Evolutionary conservation across 1,140 invertebrate species (phyloP).

Genomic region (Orussus abietinus): DNA sequence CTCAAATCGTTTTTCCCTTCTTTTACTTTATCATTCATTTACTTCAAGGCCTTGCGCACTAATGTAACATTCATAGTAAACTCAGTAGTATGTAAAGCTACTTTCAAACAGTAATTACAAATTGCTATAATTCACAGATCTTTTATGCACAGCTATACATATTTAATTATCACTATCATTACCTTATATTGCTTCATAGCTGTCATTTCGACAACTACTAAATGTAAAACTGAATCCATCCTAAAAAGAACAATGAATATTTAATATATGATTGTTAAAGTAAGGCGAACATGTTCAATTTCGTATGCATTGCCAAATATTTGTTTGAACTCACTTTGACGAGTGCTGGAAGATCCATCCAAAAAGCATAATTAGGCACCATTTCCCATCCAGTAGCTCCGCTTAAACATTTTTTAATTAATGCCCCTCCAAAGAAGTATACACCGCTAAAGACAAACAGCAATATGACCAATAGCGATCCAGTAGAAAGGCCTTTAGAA

Average conservation of each 20-base stretch:
- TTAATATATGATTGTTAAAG: background rate
- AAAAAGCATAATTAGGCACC: slow-evolving; percentile 50
- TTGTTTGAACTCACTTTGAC: slow-evolving; percentile 35
- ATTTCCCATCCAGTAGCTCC: slow-evolving; percentile 50
- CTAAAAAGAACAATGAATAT: slow-evolving; percentile 20
- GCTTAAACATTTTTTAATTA: slow-evolving; percentile 34
- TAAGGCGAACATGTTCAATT: background rate
- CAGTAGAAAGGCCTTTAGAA: slow-evolving; percentile 29
- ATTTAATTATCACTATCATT: too few relatives aligned
- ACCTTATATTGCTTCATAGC: slow-evolving; percentile 37
- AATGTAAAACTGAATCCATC: slow-evolving; percentile 30
- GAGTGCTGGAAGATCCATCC: slow-evolving; percentile 40
- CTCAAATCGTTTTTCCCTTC: too few relatives aligned
- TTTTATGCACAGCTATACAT: too few relatives aligned
- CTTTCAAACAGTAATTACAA: too few relatives aligned
- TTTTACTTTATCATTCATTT: too few relatives aligned
- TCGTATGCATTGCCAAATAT: background rate
- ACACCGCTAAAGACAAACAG: slow-evolving; percentile 30
- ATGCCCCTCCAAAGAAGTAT: slow-evolving; percentile 40
- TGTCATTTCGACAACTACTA: slow-evolving; percentile 25
- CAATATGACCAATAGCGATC: slow-evolving; percentile 35
- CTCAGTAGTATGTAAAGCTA: too few relatives aligned
- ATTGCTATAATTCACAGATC: too few relatives aligned
- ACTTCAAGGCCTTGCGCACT: too few relatives aligned
- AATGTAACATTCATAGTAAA: too few relatives aligned